Percentiles rank a stretch among this genome's conserved stretches.
phyloP scores from a whole-genome alignment of 2,888 invertebrate species.

The Dasypolia templi region DNA sequence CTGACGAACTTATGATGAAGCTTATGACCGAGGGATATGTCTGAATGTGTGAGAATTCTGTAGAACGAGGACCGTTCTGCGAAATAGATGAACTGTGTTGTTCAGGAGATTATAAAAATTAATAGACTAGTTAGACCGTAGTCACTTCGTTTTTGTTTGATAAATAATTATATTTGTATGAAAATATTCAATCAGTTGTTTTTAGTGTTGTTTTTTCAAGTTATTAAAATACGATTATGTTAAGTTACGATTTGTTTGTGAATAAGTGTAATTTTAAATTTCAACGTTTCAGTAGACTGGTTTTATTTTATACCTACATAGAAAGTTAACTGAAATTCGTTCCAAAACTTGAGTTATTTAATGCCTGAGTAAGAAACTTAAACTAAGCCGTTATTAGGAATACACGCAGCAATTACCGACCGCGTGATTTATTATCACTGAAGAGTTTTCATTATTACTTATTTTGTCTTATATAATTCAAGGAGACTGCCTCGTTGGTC shows the following conservation, averaged over 20 bases:
- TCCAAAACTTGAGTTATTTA: conserved; percentile 8
- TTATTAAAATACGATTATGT: too few species aligned
- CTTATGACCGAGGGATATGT: conserved; percentile 17
- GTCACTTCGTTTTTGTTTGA: background rate
- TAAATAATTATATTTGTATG: background rate
- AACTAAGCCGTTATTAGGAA: conserved; percentile 8
- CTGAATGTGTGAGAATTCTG: conserved; percentile 2
- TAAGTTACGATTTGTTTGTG: background rate
- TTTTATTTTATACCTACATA: background rate
- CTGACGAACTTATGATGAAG: conserved; percentile 13
- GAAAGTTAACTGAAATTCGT: background rate
- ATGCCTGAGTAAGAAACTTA: conserved; percentile 15
- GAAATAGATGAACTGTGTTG: conserved; percentile 19
- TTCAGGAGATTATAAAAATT: background rate
- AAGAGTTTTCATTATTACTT: conserved; percentile 30
- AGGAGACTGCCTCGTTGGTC: too few species aligned
- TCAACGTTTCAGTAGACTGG: background rate
- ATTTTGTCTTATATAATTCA: conserved; percentile 4
- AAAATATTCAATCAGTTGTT: background rate
- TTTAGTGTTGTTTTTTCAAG: background rate
- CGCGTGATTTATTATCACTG: conserved; percentile 28
- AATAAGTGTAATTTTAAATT: background rate
- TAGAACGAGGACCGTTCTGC: background rate
- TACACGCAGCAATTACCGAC: conserved; percentile 19
- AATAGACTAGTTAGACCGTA: too few species aligned